Percentiles rank a stretch among this genome's conserved stretches.
Conservation (phyloP, 1,140 invertebrate genomes). For the Bradysia coprophila region DNA sequence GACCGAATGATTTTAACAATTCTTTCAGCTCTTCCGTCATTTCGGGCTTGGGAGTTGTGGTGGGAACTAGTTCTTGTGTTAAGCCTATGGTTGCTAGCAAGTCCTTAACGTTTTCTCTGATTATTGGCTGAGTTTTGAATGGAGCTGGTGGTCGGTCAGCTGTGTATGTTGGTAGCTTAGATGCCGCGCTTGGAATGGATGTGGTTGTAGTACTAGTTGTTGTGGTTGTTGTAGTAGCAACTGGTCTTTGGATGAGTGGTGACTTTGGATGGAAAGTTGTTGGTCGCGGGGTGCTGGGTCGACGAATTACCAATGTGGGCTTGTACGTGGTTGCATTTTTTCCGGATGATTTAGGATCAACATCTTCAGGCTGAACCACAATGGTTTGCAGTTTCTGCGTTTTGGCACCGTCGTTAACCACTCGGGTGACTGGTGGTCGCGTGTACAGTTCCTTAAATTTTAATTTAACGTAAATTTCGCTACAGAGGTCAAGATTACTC, state of each 20-base stretch:
- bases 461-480: not conserved
- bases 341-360: not conserved
- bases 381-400: slow-evolving; percentile 1
- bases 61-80: not conserved
- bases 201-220: not conserved
- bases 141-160: slow-evolving; percentile 12
- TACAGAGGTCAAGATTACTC: not conserved
- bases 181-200: too few species aligned
- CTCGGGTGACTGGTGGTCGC: slow-evolving; percentile 17
- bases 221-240: not conserved
- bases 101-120: not conserved
- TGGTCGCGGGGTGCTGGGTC: slow-evolving; percentile 2
- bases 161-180: too few species aligned
- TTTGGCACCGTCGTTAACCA: slow-evolving; percentile 7
- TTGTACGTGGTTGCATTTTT: slow-evolving; percentile 18
- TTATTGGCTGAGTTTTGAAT: not conserved
- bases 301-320: slow-evolving; percentile 7
- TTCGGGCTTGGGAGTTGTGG: not conserved
- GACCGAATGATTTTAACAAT: slow-evolving; percentile 10
- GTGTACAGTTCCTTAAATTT: slow-evolving; percentile 15
- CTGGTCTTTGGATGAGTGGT: not conserved
- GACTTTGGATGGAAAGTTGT: slow-evolving; percentile 18
- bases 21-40: slow-evolving; percentile 14
- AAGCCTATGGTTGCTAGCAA: not conserved
- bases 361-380: not conserved